Evolutionary conservation across 2,888 invertebrate genomes (phyloP).

Genomic region (Dynastes grantii): DNA sequence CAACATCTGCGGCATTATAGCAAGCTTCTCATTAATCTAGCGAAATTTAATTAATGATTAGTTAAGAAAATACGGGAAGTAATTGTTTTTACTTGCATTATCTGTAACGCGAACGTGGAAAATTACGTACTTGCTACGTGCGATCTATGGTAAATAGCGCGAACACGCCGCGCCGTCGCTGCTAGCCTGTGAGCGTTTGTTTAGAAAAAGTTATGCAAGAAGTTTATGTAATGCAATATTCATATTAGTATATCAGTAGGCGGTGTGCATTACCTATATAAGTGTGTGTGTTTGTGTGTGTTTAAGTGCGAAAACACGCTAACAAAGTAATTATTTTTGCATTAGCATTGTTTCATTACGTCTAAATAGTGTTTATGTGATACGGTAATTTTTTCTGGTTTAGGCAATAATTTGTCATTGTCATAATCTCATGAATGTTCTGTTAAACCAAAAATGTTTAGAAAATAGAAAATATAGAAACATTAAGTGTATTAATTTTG

Average conservation of each 20-base stretch:
- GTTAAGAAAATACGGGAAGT: neutral
- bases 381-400: neutral
- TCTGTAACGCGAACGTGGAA: neutral
- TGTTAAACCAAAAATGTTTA: no score
- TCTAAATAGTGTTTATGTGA: neutral
- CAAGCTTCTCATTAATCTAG: neutral
- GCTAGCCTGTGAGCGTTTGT: neutral
- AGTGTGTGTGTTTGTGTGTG: no score
- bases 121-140: neutral
- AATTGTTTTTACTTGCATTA: neutral
- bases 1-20: no score
- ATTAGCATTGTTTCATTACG: constrained; percentile 17
- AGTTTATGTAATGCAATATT: constrained; percentile 17
- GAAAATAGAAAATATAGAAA: no score
- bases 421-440: neutral
- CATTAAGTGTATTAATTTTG: no score
- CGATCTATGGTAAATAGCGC: neutral
- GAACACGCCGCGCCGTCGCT: neutral
- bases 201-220: constrained; percentile 11
- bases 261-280: neutral
- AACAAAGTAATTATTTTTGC: constrained; percentile 16
- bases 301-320: neutral
- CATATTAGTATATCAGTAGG: constrained; percentile 4
- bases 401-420: neutral
- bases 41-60: neutral